phyloP scores from a whole-genome alignment of 2,888 invertebrate species.

The Plebejus melissa region DNA sequence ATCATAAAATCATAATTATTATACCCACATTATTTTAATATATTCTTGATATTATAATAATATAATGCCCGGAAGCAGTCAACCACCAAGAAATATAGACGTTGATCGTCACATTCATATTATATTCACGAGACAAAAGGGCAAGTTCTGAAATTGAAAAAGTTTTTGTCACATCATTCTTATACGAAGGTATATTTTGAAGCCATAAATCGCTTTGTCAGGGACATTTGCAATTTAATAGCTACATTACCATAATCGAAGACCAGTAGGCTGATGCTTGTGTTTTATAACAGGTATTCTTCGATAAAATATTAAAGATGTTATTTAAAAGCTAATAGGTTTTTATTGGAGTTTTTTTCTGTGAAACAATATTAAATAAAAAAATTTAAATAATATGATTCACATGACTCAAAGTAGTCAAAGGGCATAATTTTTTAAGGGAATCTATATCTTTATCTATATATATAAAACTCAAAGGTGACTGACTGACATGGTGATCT shows the following conservation, averaged over 20 bases:
- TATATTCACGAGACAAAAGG: conserved; percentile 3
- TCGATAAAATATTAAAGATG: conserved; percentile 1
- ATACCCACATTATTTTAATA: too few species aligned
- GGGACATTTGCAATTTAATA: conserved; percentile 66
- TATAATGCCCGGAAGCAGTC: not conserved
- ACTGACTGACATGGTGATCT: too few species aligned
- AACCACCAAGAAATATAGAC: not conserved
- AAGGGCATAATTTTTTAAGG: too few species aligned
- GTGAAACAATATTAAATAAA: not conserved
- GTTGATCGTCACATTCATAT: not conserved
- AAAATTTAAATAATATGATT: not conserved
- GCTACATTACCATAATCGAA: conserved; percentile 65
- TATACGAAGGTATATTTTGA: conserved; percentile 32
- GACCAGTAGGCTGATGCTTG: conserved; percentile 41
- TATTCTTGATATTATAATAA: too few species aligned
- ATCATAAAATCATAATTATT: too few species aligned
- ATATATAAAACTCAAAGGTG: too few species aligned
- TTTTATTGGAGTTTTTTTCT: not conserved
- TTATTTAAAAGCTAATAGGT: not conserved
- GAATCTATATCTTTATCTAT: too few species aligned
- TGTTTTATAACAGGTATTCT: conserved; percentile 5
- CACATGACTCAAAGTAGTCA: too few species aligned
- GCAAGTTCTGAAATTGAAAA: conserved; percentile 33
- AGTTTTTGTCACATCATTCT: conserved; percentile 26
- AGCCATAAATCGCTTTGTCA: conserved; percentile 37